Base-by-base conservation (phyloP, 2,113 vertebrate genomes). In the Corythoichthys intestinalis region DNA sequence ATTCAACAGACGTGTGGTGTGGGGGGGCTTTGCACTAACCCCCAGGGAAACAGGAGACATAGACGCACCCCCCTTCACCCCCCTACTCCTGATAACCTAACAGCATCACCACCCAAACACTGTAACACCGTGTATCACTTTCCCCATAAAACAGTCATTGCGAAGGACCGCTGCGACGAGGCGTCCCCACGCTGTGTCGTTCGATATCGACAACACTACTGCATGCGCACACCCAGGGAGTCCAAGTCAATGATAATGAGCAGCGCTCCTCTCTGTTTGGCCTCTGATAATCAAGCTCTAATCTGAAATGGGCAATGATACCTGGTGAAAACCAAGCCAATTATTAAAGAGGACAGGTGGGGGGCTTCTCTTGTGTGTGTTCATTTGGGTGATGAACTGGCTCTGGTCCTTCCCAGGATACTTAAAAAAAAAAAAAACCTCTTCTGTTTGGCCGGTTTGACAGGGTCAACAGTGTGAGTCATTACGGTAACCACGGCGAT, bases 1-100 rank as follows among this genome's bases (percentile, higher is more conserved):
- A 91, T 92, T 91, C 89, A 92, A 82, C 74, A 88, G 81, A 34
- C 37, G 34, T 12, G 20, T 11, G 28, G 54, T 9, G 34, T 13
- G 56, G 20, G 12, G 28, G 28, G 28, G 56, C 12, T 28, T 67
- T 63, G 35, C 69, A 67, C 69, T 47, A 12, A 60, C 74, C 86
- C 83, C 82, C 70, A 72, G 78, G 86, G 83, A 65, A 84, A 71
- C 66, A 73, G 65, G 65, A 81, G 61, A 71, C 66, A 66, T 69
- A 80, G 17, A 79, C 63, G 71, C 77, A 66, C 80, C 73, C 20
- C 67, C 59, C 41, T n/a, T 10, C 6, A 56, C 63, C 44, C 20
- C 63, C 48, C 20, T 4, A 4, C 61, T 10, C 61, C 44, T 58
- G 56, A 58, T 58, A 58, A 58, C 20, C 44, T 34, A 46, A 47